phyloP scores from a whole-genome alignment of 2,888 invertebrate genomes.

The Cephonodes hylas region DNA sequence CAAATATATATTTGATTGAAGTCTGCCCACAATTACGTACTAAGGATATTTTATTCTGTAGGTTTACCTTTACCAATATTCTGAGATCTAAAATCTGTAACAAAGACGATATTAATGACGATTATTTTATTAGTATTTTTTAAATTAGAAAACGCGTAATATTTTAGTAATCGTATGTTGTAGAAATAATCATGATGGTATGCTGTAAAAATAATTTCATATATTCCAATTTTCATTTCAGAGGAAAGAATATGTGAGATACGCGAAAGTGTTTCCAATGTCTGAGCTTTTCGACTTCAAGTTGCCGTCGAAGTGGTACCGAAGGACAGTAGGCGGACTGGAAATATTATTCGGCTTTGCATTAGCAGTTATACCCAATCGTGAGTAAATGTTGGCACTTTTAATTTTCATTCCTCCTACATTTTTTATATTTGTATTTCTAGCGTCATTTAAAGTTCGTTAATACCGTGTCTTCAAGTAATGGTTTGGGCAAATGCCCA shows the following conservation, averaged over 20 bases:
- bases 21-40: no score
- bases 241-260: conserved; percentile 97
- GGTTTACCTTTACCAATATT: no score
- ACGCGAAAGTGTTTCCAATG: conserved; percentile 96
- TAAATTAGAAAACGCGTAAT: no score
- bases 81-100: no score
- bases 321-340: conserved; percentile 90
- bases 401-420: neutral
- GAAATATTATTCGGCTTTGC: conserved; percentile 92
- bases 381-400: conserved; percentile 79
- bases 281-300: conserved; percentile 90
- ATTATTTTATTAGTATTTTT: no score
- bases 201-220: conserved; percentile 15
- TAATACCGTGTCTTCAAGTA: no score
- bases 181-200: no score
- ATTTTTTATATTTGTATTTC: neutral
- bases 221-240: conserved; percentile 71
- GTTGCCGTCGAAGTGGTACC: conserved; percentile 95
- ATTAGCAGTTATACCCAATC: conserved; percentile 90
- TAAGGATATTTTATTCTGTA: no score
- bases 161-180: no score
- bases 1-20: no score
- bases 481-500: neutral
- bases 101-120: no score
- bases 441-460: neutral